Evolutionary conservation across 2,797 vertebrate genomes (phyloP), one percentile per base, ranked within the genome.

Genomic region (Limnodromus scolopaceus): DNA sequence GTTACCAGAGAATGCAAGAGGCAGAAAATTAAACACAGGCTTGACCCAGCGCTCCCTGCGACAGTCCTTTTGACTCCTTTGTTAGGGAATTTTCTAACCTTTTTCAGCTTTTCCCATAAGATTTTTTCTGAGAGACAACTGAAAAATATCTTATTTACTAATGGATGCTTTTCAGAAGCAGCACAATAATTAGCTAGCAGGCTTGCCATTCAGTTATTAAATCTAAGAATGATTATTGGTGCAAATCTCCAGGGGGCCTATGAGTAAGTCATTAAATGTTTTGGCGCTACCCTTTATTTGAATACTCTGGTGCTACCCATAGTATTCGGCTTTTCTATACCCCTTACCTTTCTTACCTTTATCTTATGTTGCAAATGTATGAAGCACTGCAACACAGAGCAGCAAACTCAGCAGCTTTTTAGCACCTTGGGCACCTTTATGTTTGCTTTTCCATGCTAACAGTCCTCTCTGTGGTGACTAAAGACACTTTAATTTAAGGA

Each of bases 391-490:
- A 57, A 36, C 45, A 13, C 28, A 36, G 30, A 74, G 81, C 23
- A 27, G 13, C 34, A 34, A 83, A 70, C 53, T 78, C 68, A 38
- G 48, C 45, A 57, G 23, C 25, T 65, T 43, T 32, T 63, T 16
- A 68, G 55, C 20, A 49, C 19, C 8, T 3, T 16, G 45, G 41
- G 22, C 24, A 84, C 46, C 45, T 32, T 55, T 28, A 54, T 6
- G 5, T 45, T 91, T 68, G 24, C 53, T 83, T 25, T 86, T 54
- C 48, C 24, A 57, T 45, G 49, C 49, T 60, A 66, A 60, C 18
- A 32, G 64, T 28, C 36, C 34, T 75, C 69, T 70, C 0, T 0
- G 41, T 49, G 17, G 22, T n/a, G 23, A 74, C 55, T 60, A 25
- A 54, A 70, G n/a, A 41, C 13, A 49, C 36, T 65, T 69, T 36